Evolutionary conservation across 1,140 invertebrate species (phyloP).

Genomic region (Atta colombica): DNA sequence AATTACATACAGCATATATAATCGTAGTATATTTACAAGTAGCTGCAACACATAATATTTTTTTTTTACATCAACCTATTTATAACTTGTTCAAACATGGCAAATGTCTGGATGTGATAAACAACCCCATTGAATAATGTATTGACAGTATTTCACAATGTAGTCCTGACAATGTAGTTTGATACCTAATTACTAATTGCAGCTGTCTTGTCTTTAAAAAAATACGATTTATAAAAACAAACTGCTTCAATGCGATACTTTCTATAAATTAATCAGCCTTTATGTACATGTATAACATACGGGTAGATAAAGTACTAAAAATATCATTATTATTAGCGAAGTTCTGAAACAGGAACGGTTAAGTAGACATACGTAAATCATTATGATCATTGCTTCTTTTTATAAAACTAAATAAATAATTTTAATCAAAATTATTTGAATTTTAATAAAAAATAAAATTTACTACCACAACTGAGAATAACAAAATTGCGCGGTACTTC

Average conservation of each 20-base stretch:
- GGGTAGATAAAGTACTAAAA: slow-evolving; percentile 4
- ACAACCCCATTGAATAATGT: slow-evolving; percentile 2
- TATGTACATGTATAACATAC: background rate
- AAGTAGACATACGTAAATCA: background rate
- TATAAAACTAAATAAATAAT: slow-evolving; percentile 14
- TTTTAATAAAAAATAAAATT: background rate
- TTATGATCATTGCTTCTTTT: background rate
- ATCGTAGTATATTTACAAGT: background rate
- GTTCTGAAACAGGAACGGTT: background rate
- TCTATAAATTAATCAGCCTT: background rate
- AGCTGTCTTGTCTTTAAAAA: slow-evolving; percentile 22
- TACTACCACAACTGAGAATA: too few relatives aligned
- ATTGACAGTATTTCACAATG: background rate
- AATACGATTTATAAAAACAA: background rate
- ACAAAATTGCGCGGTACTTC: too few relatives aligned
- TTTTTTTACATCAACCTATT: background rate
- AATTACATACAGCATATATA: background rate
- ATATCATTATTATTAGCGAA: background rate
- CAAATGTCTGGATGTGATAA: background rate
- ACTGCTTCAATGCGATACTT: background rate
- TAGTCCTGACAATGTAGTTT: background rate
- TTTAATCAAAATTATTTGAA: background rate
- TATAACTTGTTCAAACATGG: background rate
- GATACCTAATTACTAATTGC: background rate
- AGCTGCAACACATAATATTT: background rate